Evolutionary conservation across 2,113 vertebrate species (phyloP), one percentile per base, ranked within the genome.

Genomic region (Antigone vipio): DNA sequence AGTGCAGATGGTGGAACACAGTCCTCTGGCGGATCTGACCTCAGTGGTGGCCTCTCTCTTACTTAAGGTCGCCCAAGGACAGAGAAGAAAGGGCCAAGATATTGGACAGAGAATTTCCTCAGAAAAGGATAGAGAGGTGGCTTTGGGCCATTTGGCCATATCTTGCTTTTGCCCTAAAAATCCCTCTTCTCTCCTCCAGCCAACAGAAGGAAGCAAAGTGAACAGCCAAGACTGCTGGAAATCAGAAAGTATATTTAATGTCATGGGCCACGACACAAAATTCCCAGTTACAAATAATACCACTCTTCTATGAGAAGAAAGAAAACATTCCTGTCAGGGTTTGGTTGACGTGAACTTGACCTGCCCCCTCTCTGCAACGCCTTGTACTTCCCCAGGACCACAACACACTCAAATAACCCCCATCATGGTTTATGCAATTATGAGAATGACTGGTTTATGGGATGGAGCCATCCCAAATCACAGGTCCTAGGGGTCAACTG

Each of bases 341-440:
- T 74, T 40, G 21, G 38, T 66, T 91, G 45, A 56, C 0, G 1
- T 2, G 1, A 85, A 52, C 58, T 55, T 56, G 53, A 44, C 17
- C n/a, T 63, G 20, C 55, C 16, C 18, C 9, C 26, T 21, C 55
- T 42, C 45, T 58, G 26, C 18, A 44, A 27, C 1, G 1, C 32
- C 50, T 74, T 16, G 22, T 38, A 23, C 68, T 23, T 74, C 32
- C 34, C 12, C 12, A 42, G 67, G 45, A 63, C 32, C 0, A 0
- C 10, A 49, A 47, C 34, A 38, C 16, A 34, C 29, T 23, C 59
- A 56, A 76, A 59, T 38, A 75, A 94, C 3, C 34, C 74, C 34
- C 0, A 0, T 50, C 55, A 67, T 0, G 2, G 22, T 49, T 94
- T 72, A 49, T 60, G 59, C 26, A 67, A 6, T 44, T 32, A 44